Base-by-base conservation (phyloP, 2,113 vertebrate genomes). In the Rhabdornis inornatus region DNA sequence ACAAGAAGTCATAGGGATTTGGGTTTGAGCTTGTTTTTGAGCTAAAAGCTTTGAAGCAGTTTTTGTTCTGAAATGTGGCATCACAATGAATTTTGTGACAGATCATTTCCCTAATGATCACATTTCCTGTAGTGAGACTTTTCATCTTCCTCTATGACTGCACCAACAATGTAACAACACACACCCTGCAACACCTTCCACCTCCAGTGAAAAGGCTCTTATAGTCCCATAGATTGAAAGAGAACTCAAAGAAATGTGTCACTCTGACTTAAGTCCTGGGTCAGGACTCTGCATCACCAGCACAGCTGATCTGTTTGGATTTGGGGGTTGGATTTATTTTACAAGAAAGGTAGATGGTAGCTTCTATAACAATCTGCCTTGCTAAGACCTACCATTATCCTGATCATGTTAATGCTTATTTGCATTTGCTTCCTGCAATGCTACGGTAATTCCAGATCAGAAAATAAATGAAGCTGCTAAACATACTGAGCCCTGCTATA, bases 91-190 rank as follows among this genome's bases (percentile, higher is more conserved):
- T 90, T 95, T 71, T 0, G 1, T 77, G 78, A 85, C 75, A 92
- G 78, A 89, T 72, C 69, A 91, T 96, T 94, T 91, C 66, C 93
- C 78, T 95, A 95, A 92, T 30, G 74, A 95, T 90, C 78, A 69
- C 42, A 35, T 87, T 87, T 94, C 93, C 91, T 90, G 78, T 50
- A 74, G 91, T 11, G 89, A 95, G 45, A 72, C 35, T 55, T 92
- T 66, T 89, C 64, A 55, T 87, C 76, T 77, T 75, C 37, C 79
- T 89, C 56, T 63, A 0, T 10, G 22, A 70, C 63, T 72, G 57
- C 66, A 85, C 33, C 61, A 83, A 18, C 40, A n/a, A 57, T 92
- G 81, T 69, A 87, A 60, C 37, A 40, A 68, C 65, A 57, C 0
- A 1, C 24, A 33, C 45, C 30, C 65, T 42, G 16, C 79, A 76